These are phyloP conservation scores for Pteruthius melanotis DNA, from an alignment of 2,113 vertebrate genomes.

Conservation along the genomic window DNA sequence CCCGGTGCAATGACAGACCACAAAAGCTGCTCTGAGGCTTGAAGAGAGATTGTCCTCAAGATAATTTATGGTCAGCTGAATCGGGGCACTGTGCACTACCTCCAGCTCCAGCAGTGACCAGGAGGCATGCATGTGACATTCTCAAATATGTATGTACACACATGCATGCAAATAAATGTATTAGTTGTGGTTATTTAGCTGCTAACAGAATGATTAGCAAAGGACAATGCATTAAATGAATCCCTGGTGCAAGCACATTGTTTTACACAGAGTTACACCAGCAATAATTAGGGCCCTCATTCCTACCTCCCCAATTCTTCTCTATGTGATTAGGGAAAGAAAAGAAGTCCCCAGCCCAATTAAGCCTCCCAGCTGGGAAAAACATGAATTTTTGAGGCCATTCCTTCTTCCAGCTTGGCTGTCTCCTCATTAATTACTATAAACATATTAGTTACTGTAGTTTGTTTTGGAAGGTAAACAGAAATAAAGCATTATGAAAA, in stretches of 20 bases:
- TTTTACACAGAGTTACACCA: background rate
- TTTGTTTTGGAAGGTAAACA: slow-evolving; percentile 60
- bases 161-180: background rate
- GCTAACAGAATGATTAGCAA: background rate
- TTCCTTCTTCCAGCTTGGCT: background rate
- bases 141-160: no score
- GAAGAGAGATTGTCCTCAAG: background rate
- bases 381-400: background rate
- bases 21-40: background rate
- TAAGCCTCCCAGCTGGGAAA: background rate
- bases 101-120: background rate
- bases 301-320: background rate
- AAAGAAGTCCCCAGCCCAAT: background rate
- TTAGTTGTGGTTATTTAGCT: background rate
- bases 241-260: background rate
- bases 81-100: background rate
- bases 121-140: background rate
- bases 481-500: slow-evolving; percentile 37
- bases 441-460: slow-evolving; percentile 33
- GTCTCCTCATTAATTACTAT: slow-evolving; percentile 9
- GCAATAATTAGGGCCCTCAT: background rate
- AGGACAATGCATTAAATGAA: background rate
- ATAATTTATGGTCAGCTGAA: background rate
- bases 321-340: background rate
- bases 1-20: background rate